These are phyloP conservation scores for Pedionomus torquatus DNA, from an alignment of 2,113 vertebrate genomes.

Conservation along the genomic window DNA sequence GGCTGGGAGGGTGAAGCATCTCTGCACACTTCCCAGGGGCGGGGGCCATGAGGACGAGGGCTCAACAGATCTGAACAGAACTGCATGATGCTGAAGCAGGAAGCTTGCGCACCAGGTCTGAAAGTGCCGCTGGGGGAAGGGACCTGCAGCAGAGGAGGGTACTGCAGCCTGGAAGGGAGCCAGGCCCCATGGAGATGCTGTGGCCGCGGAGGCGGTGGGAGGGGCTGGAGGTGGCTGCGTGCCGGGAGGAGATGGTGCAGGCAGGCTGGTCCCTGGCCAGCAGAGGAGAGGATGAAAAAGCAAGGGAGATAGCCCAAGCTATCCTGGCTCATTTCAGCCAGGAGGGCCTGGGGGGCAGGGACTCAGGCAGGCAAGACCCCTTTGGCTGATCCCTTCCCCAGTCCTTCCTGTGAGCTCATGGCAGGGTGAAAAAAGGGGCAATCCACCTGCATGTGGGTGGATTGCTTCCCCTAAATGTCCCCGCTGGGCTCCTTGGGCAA, in stretches of 20 bases:
- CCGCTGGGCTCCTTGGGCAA: fast-evolving
- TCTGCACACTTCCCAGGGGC: not conserved
- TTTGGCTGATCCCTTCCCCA: not conserved
- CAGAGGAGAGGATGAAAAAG: not conserved
- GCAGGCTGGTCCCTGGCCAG: not conserved
- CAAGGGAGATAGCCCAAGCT: not conserved
- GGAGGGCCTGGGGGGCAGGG: too few species aligned
- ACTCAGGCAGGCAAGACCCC: too few species aligned
- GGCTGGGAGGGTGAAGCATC: not conserved
- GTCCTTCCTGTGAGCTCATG: not conserved
- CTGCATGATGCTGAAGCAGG: not conserved
- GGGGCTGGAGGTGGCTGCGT: not conserved
- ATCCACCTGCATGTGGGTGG: not conserved
- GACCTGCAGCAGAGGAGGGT: slow-evolving; percentile 22
- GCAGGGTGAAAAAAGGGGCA: too few species aligned
- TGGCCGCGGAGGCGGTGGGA: not conserved
- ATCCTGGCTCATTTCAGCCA: not conserved
- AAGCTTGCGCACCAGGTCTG: not conserved
- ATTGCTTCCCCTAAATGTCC: too few species aligned
- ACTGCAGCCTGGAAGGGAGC: slow-evolving; percentile 55
- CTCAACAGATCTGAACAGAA: not conserved
- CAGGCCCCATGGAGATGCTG: not conserved
- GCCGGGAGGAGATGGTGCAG: not conserved
- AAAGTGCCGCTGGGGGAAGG: slow-evolving; percentile 1
- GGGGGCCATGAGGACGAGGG: not conserved